Conservation (phyloP, 1,140 invertebrate species). For the Stegodyphus dumicola region DNA sequence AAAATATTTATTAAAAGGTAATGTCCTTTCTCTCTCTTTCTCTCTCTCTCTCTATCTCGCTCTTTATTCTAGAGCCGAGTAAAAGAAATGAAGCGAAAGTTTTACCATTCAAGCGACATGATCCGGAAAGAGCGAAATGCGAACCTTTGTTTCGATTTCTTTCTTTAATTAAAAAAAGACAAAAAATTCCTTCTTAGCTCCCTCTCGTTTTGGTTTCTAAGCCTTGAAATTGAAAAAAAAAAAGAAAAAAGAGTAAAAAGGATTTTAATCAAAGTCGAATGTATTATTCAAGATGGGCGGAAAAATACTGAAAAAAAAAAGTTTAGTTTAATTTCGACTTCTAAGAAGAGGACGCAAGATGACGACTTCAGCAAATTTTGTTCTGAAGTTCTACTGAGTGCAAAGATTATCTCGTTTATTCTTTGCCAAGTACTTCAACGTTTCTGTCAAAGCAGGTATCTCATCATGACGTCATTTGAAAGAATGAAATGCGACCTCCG, state of each 20-base stretch:
- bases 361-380: no score
- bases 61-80: neutral
- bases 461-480: no score
- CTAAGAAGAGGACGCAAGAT: no score
- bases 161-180: constrained; percentile 56
- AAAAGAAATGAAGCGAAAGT: neutral
- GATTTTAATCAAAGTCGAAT: constrained; percentile 55
- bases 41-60: neutral
- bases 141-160: neutral
- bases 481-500: no score
- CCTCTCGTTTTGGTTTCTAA: constrained; percentile 6
- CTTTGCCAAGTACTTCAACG: no score
- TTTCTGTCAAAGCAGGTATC: no score
- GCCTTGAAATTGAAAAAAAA: constrained; percentile 26
- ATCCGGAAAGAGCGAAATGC: neutral
- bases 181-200: constrained; percentile 1
- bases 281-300: constrained; percentile 38
- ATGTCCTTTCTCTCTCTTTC: neutral
- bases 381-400: no score
- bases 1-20: no score
- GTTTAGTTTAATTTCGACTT: constrained; percentile 34
- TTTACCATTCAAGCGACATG: neutral
- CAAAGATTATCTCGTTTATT: no score
- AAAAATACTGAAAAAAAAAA: neutral
- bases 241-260: no score